Conservation (phyloP, 2,113 vertebrate species). For the Melanotaenia duboulayi region DNA sequence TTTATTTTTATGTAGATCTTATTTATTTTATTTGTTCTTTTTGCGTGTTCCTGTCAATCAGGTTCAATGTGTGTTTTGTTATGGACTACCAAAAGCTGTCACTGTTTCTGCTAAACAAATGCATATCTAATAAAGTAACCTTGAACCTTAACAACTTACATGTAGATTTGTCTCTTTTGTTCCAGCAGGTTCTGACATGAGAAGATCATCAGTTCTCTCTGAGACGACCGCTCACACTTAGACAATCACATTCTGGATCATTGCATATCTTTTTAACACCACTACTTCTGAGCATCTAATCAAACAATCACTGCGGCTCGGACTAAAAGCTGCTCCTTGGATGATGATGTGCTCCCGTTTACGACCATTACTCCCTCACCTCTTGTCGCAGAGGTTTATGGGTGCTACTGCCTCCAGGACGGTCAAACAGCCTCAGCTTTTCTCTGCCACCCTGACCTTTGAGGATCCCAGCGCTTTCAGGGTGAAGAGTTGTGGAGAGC, state of each 20-base stretch:
- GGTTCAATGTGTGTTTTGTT: no score
- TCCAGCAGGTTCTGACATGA: slow-evolving; percentile 6
- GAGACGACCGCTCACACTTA: background rate
- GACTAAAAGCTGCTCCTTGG: background rate
- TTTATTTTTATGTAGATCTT: no score
- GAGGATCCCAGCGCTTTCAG: slow-evolving; percentile 82
- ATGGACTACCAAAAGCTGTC: no score
- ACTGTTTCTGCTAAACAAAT: no score
- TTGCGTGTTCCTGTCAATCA: no score
- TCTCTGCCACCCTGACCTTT: slow-evolving; percentile 63
- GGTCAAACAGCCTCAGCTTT: slow-evolving; percentile 2
- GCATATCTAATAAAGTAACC: no score
- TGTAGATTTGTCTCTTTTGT: background rate
- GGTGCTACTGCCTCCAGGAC: slow-evolving; percentile 37
- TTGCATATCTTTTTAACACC: background rate
- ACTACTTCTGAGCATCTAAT: background rate
- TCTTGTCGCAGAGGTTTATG: slow-evolving; percentile 50
- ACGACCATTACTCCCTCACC: slow-evolving; percentile 35
- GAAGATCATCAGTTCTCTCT: background rate
- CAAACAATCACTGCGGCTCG: background rate
- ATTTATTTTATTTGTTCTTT: no score
- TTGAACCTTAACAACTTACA: background rate
- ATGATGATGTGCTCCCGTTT: slow-evolving; percentile 60
- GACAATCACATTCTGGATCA: background rate
- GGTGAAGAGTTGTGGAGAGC: slow-evolving; percentile 81